Evolutionary conservation across 2,888 invertebrate species (phyloP).

Genomic region (Drosophila incognita): DNA sequence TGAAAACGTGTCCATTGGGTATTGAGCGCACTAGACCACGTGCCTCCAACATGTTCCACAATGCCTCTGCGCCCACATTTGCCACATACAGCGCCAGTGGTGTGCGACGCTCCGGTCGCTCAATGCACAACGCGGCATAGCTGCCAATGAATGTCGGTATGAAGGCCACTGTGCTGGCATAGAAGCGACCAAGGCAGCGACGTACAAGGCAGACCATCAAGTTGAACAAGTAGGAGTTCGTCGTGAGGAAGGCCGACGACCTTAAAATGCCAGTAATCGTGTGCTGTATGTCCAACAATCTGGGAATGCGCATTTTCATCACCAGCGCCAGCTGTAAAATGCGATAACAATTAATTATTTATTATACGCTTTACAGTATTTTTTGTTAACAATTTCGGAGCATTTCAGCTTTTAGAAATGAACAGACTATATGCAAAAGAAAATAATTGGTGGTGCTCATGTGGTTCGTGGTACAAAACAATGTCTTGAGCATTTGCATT

Average conservation of each 20-base stretch:
- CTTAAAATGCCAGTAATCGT: conserved; percentile 89
- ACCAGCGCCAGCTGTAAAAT: conserved; percentile 87
- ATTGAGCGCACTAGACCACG: conserved; percentile 87
- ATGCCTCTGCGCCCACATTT: conserved; percentile 92
- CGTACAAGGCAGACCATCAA: conserved; percentile 89
- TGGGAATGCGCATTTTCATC: conserved; percentile 88
- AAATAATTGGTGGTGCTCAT: not conserved
- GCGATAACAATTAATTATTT: not conserved
- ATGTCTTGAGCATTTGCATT: no score
- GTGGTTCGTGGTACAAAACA: not conserved
- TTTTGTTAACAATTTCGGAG: not conserved
- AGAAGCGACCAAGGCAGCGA: conserved; percentile 88
- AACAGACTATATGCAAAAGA: not conserved
- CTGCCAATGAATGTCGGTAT: conserved; percentile 90
- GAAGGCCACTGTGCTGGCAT: conserved; percentile 89
- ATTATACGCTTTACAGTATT: not conserved
- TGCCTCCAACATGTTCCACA: conserved; percentile 89
- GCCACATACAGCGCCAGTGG: conserved; percentile 92
- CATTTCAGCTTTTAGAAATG: not conserved
- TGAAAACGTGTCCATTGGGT: conserved; percentile 88
- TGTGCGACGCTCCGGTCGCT: conserved; percentile 89
- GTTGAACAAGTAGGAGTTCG: conserved; percentile 90
- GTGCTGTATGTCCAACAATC: conserved; percentile 87
- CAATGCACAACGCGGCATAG: conserved; percentile 89
- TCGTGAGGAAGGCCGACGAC: conserved; percentile 90